Percentiles rank a stretch among this genome's conserved stretches.
These are phyloP conservation scores for Fundulus diaphanus DNA, from an alignment of 2,797 vertebrate species.

Conservation along the genomic window DNA sequence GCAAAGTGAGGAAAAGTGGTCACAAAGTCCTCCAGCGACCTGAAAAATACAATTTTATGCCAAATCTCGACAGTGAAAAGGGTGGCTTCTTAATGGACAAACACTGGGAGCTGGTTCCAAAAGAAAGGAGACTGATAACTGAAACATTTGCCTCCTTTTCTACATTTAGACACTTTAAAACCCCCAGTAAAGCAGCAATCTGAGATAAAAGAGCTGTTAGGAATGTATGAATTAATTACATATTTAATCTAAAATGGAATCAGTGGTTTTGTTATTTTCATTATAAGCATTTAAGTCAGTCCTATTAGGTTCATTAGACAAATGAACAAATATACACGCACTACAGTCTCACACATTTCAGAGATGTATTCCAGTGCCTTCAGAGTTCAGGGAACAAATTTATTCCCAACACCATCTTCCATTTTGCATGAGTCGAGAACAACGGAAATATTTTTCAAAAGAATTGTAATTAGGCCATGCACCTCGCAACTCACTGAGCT, in stretches of 20 bases:
- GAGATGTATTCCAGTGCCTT: conserved; percentile 33
- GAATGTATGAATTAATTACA: not conserved
- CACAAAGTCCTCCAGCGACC: not conserved
- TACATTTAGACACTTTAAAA: not conserved
- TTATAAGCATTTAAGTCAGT: not conserved
- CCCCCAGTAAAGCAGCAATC: not conserved
- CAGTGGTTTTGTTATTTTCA: not conserved
- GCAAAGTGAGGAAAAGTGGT: not conserved
- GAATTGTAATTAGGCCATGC: conserved; percentile 68
- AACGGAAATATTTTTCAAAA: conserved; percentile 58
- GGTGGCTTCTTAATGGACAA: too few relatives aligned
- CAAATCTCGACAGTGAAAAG: too few relatives aligned
- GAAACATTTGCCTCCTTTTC: not conserved
- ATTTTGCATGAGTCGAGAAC: conserved; percentile 55
- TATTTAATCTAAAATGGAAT: not conserved
- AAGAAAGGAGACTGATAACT: not conserved
- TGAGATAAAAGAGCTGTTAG: not conserved
- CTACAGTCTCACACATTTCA: conserved; percentile 7
- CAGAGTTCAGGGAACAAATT: conserved; percentile 42
- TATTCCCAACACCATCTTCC: conserved; percentile 37
- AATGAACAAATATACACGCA: not conserved
- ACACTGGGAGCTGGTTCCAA: not conserved
- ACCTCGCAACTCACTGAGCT: conserved; percentile 45
- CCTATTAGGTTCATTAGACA: conserved; percentile 26
- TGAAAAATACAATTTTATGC: not conserved